A percentile compares a stretch with the other conserved stretches of the same genome.
These are phyloP conservation scores for Escarpia spicata DNA, from an alignment of 2,888 invertebrate species.

Conservation along the genomic window DNA sequence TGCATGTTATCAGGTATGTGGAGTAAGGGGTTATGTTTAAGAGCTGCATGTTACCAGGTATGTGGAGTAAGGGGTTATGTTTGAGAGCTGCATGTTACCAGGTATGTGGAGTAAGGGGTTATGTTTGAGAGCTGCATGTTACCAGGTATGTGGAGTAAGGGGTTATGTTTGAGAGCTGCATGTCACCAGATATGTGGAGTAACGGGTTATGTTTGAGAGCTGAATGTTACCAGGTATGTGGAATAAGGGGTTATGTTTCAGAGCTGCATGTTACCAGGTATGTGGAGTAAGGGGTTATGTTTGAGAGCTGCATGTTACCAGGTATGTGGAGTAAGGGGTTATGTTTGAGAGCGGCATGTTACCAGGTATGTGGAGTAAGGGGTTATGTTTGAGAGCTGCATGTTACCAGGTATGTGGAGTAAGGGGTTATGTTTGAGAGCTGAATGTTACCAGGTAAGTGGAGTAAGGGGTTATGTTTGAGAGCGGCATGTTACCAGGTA, in stretches of 20 bases:
- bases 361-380: no score
- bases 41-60: neutral
- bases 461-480: no score
- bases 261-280: neutral
- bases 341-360: neutral
- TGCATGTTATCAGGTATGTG: neutral
- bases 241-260: no score
- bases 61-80: no score
- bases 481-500: neutral
- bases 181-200: no score
- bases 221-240: neutral
- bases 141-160: no score
- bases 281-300: no score
- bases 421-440: neutral
- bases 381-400: neutral
- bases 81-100: neutral
- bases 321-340: no score
- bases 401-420: no score
- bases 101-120: no score
- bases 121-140: neutral
- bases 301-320: neutral
- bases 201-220: neutral
- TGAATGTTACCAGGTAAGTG: neutral
- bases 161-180: neutral
- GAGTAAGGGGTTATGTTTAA: no score